These are phyloP conservation scores for Strigops habroptila DNA, from an alignment of 2,113 vertebrate species.

Conservation along the genomic window DNA sequence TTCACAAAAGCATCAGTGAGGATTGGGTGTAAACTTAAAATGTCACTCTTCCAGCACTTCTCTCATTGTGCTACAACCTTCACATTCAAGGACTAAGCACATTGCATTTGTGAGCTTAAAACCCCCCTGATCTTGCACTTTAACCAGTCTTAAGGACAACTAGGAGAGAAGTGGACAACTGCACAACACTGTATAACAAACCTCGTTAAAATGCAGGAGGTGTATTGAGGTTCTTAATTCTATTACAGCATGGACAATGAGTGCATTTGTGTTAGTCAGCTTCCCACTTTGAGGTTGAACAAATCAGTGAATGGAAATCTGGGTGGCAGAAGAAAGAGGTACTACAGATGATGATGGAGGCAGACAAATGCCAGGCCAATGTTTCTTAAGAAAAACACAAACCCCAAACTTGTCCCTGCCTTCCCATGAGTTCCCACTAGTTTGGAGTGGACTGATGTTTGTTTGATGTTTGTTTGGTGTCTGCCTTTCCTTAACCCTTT, in stretches of 20 bases:
- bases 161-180: slow-evolving; percentile 27
- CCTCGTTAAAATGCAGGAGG: slow-evolving; percentile 54
- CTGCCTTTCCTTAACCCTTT: not conserved
- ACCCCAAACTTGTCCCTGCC: not conserved
- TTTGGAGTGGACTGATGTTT: not conserved
- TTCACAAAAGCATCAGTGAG: not conserved
- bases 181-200: slow-evolving; percentile 31
- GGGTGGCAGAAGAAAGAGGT: slow-evolving; percentile 56
- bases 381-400: slow-evolving; percentile 23
- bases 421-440: slow-evolving; percentile 28
- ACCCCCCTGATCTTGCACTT: slow-evolving; percentile 9
- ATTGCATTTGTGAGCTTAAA: slow-evolving; percentile 60
- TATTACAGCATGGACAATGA: slow-evolving; percentile 60
- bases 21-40: slow-evolving; percentile 23
- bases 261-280: slow-evolving; percentile 60
- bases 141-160: slow-evolving; percentile 29
- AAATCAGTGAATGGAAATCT: slow-evolving; percentile 63
- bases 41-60: slow-evolving; percentile 31
- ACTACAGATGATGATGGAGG: slow-evolving; percentile 23
- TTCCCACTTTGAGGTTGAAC: slow-evolving; percentile 68
- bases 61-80: slow-evolving; percentile 26
- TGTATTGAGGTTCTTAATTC: slow-evolving; percentile 65
- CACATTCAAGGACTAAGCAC: slow-evolving; percentile 17
- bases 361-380: slow-evolving; percentile 41
- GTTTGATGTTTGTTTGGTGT: not conserved